Base-by-base conservation (phyloP, 64 coral and sea anemone species). In the Trachythela sp. region DNA sequence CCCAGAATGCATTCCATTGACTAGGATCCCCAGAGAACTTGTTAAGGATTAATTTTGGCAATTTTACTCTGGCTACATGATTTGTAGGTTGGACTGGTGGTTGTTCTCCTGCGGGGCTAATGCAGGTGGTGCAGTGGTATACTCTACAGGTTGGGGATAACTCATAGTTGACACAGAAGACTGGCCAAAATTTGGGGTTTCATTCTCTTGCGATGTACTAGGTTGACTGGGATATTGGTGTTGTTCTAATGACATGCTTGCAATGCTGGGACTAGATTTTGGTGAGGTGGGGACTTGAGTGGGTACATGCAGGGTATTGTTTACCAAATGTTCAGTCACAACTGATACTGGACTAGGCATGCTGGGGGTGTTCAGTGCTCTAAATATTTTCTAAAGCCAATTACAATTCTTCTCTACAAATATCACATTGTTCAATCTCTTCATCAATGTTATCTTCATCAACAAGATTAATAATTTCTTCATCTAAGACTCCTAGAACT, bases 1-100 rank as follows among this genome's bases (percentile, higher is more conserved):
- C 87, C 93, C 93, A 94, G 71, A 92, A 94, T n/a, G 90, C 35
- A 34, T 49, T 42, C 87, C 93, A 94, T 45, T 86, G 84, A 24
- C 86, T 92, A 5, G 86, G 27, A 40, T 92, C 84, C 8, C 89
- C 89, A 86, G 41, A 52, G 77, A 94, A 92, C 48, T 85, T 85
- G 18, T 17, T 76, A 13, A 93, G 13, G 26, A 72, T 71, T 26
- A 89, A 34, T 43, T 93, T 93, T 2, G 92, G 92, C 48, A 93
- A 77, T 37, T 89, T 89, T 36, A 85, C 92, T 56, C 17, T 6
- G 2, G 71, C 9, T 77, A 13, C 36, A 77, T 68, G 20, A 68
- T 31, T 68, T 2, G 15, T 31, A 7, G 59, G 59, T 45, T 6
- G 42, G 42, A 11, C 11, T 45, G 42, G 4, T 45, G 42, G 4